phyloP scores from a whole-genome alignment of 1,140 invertebrate species.

The Ceratina australensis region DNA sequence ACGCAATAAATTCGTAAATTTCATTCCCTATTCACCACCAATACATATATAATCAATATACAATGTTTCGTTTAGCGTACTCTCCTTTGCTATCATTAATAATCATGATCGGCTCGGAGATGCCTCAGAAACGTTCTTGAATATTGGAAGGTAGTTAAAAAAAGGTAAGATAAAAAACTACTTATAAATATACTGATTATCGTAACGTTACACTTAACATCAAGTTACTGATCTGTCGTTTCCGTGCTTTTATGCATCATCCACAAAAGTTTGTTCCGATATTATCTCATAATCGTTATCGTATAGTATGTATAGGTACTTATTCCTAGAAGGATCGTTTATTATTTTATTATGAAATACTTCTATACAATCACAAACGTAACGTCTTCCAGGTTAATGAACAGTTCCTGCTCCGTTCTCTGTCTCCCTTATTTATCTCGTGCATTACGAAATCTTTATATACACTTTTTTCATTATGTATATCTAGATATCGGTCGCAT shows the following conservation, averaged over 20 bases:
- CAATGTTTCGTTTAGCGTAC: background rate
- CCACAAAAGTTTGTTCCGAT: background rate
- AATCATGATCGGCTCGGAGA: background rate
- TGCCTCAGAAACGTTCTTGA: background rate
- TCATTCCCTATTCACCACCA: background rate
- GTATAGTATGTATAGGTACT: slow-evolving; percentile 27
- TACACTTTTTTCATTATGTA: slow-evolving; percentile 39
- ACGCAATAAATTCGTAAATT: background rate
- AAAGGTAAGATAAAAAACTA: background rate
- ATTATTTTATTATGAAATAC: slow-evolving; percentile 38
- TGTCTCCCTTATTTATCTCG: background rate
- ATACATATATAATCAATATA: background rate
- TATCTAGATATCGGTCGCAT: slow-evolving; percentile 35
- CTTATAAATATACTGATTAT: slow-evolving; percentile 21
- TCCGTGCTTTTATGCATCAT: slow-evolving; percentile 1
- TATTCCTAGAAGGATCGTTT: slow-evolving; percentile 23
- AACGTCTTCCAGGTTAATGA: slow-evolving; percentile 37
- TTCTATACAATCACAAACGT: slow-evolving; percentile 32
- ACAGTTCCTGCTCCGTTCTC: slow-evolving; percentile 18
- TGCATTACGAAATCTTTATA: slow-evolving; percentile 20
- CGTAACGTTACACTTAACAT: slow-evolving; percentile 15
- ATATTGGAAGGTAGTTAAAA: background rate
- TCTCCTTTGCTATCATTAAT: background rate
- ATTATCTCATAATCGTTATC: slow-evolving; percentile 19
- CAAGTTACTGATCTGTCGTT: slow-evolving; percentile 4